phyloP scores from a whole-genome alignment of 1,140 invertebrate species.

The Platyscapa corneri region DNA sequence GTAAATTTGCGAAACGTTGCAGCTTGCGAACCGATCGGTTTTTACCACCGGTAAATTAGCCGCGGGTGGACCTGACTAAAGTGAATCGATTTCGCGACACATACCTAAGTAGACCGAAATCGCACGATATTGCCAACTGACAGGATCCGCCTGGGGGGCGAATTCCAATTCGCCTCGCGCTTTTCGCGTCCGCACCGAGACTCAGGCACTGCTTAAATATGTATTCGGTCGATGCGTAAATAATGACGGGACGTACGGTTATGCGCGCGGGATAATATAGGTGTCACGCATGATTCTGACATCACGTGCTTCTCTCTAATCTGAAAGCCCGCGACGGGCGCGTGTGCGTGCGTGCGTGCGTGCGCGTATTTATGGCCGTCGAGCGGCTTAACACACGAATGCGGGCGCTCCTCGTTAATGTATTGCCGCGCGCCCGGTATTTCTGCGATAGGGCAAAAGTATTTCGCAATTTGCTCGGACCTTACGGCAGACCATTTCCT shows the following conservation, averaged over 20 bases:
- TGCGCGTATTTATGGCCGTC: not conserved
- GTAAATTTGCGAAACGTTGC: too few relatives aligned
- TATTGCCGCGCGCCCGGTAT: not conserved
- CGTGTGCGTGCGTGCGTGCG: too few relatives aligned
- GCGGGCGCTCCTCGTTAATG: too few relatives aligned
- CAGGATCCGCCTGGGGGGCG: too few relatives aligned
- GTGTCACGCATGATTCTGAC: not conserved
- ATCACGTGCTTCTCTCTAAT: not conserved
- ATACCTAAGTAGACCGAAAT: too few relatives aligned
- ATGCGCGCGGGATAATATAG: not conserved
- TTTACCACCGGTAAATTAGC: too few relatives aligned
- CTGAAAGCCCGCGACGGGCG: not conserved
- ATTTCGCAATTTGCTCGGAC: not conserved
- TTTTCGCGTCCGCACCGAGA: not conserved
- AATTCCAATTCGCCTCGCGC: too few relatives aligned
- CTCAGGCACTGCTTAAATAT: slow-evolving; percentile 20
- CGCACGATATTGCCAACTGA: too few relatives aligned
- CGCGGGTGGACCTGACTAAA: too few relatives aligned
- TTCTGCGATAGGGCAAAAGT: not conserved
- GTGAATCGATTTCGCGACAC: too few relatives aligned
- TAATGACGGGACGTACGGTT: slow-evolving; percentile 11
- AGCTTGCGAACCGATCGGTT: too few relatives aligned
- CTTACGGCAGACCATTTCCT: not conserved
- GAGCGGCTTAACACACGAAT: not conserved
- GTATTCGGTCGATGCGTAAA: slow-evolving; percentile 28